Conservation (phyloP, 2,888 invertebrate genomes). For the Brenthis ino region DNA sequence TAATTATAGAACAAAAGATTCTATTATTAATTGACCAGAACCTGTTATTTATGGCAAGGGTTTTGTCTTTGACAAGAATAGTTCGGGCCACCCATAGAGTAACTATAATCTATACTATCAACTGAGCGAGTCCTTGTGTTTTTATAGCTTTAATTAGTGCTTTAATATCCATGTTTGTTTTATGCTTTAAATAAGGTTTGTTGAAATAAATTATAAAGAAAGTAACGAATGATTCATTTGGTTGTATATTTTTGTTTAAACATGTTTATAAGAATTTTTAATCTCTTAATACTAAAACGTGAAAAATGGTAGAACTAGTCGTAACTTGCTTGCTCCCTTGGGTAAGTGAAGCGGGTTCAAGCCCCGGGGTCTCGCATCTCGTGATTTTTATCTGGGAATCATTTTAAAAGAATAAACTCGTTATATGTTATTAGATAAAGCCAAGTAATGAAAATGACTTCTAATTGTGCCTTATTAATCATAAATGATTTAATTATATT, state of each 20-base stretch:
- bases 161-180: constrained; percentile 18
- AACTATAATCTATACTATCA: constrained; percentile 35
- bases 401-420: no score
- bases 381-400: no score
- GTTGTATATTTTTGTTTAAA: neutral
- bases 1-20: constrained; percentile 64
- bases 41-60: constrained; percentile 71
- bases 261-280: no score
- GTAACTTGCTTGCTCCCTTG: no score
- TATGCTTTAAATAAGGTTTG: constrained; percentile 1
- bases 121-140: constrained; percentile 13
- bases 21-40: constrained; percentile 78
- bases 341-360: no score
- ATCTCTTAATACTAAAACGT: no score
- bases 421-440: no score
- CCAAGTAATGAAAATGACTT: no score
- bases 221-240: neutral
- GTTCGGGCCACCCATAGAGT: constrained; percentile 72
- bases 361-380: no score
- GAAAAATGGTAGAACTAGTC: no score
- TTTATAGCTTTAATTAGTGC: constrained; percentile 27
- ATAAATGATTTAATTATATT: no score
- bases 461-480: no score
- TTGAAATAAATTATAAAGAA: neutral
- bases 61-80: constrained; percentile 71